Percentiles rank a stretch among this genome's conserved stretches.
Conservation (phyloP, 2,888 invertebrate species). For the Psylliodes chrysocephalus region DNA sequence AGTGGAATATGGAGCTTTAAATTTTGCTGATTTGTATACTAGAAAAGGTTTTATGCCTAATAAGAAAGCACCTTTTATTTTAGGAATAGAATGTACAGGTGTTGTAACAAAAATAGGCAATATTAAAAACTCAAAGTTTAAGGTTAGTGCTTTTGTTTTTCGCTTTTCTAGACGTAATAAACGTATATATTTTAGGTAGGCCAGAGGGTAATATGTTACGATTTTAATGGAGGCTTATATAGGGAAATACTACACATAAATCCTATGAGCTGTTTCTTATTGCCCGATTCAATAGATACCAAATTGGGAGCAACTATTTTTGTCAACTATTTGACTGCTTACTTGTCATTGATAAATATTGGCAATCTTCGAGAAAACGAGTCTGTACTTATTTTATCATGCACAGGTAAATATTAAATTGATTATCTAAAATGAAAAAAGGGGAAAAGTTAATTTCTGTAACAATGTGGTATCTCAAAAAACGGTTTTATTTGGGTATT, state of each 20-base stretch:
- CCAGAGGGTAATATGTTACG: constrained; percentile 65
- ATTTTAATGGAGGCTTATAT: constrained; percentile 63
- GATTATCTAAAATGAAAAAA: too few relatives aligned
- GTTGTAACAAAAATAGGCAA: constrained; percentile 59
- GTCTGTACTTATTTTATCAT: constrained; percentile 64
- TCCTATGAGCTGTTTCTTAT: constrained; percentile 57
- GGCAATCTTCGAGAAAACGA: constrained; percentile 62
- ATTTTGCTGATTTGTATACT: constrained; percentile 65
- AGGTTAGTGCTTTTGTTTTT: constrained; percentile 13
- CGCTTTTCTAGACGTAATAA: too few relatives aligned
- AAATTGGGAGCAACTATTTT: constrained; percentile 62
- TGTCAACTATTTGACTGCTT: constrained; percentile 66
- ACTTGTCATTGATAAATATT: constrained; percentile 61
- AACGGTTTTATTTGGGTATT: too few relatives aligned
- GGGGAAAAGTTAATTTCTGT: too few relatives aligned
- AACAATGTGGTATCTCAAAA: too few relatives aligned
- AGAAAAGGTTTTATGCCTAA: constrained; percentile 60
- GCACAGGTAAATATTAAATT: constrained; percentile 65
- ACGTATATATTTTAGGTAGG: constrained; percentile 60
- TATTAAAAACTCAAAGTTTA: constrained; percentile 50
- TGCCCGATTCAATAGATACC: constrained; percentile 61
- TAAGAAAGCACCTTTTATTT: constrained; percentile 63
- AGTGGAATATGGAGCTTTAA: constrained; percentile 63
- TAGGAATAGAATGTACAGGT: constrained; percentile 65
- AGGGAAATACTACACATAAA: constrained; percentile 59